Percentiles rank a stretch among this genome's conserved stretches.
Conservation (phyloP, 2,113 vertebrate species). For the Petrocephalus zakoni region DNA sequence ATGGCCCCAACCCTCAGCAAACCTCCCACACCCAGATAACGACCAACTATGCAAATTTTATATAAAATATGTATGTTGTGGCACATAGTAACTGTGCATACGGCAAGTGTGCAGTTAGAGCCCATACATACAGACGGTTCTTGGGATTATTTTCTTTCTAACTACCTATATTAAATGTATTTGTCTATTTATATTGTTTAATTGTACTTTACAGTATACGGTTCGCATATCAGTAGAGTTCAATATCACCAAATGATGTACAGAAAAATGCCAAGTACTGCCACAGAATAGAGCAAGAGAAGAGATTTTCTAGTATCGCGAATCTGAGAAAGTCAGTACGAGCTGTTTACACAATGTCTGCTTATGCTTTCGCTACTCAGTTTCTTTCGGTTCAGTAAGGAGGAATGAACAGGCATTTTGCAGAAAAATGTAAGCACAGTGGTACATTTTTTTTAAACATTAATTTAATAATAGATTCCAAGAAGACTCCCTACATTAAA, state of each 20-base stretch:
- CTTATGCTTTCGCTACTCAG: not conserved
- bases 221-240: not conserved
- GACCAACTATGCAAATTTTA: not conserved
- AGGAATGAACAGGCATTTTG: not conserved
- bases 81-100: not conserved
- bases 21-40: not conserved
- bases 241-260: not conserved
- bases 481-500: not conserved
- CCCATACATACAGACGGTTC: not conserved
- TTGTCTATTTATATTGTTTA: not conserved
- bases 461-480: not conserved
- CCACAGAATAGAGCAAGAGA: not conserved
- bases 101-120: not conserved
- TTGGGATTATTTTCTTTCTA: not conserved
- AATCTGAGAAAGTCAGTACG: not conserved
- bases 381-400: not conserved
- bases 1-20: too few relatives aligned
- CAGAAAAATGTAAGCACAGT: not conserved
- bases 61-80: not conserved
- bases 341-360: not conserved
- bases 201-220: not conserved
- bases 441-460: not conserved
- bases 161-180: not conserved
- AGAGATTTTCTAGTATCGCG: not conserved
- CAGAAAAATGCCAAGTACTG: not conserved